Percentiles rank a stretch among this genome's conserved stretches.
These are phyloP conservation scores for Creontiades dilutus DNA, from an alignment of 2,888 invertebrate species.

Conservation along the genomic window DNA sequence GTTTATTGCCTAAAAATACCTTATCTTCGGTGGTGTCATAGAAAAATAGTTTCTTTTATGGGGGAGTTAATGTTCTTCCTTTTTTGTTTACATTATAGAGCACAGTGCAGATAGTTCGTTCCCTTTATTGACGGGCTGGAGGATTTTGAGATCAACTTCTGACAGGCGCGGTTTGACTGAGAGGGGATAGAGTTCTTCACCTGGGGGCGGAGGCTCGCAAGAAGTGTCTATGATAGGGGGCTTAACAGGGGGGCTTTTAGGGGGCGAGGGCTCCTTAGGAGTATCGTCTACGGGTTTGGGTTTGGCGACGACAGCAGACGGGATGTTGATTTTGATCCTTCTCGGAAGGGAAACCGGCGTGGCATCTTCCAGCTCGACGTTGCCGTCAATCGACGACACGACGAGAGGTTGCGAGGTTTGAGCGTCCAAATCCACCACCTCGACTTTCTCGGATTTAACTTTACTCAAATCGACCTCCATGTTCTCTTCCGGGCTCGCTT, in stretches of 20 bases:
- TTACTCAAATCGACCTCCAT: conserved; percentile 70
- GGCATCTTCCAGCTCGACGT: conserved; percentile 84
- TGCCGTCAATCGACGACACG: conserved; percentile 87
- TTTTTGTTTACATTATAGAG: conserved; percentile 86
- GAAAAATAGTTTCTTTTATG: conserved; percentile 57
- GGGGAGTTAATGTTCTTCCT: not conserved
- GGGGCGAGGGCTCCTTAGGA: not conserved
- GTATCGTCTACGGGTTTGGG: conserved; percentile 82
- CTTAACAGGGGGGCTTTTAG: not conserved
- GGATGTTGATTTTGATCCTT: conserved; percentile 90
- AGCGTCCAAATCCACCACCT: conserved; percentile 78
- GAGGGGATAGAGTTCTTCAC: conserved; percentile 78
- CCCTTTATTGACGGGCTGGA: conserved; percentile 87
- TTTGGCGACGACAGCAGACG: conserved; percentile 78
- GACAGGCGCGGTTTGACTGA: conserved; percentile 83
- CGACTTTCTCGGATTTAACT: conserved; percentile 85
- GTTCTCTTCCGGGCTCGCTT: conserved; percentile 76
- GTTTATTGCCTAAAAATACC: conserved; percentile 38
- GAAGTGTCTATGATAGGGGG: not conserved
- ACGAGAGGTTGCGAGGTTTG: conserved; percentile 81
- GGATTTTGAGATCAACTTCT: conserved; percentile 84
- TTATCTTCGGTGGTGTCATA: conserved; percentile 41
- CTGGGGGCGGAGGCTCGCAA: conserved; percentile 81
- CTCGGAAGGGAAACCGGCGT: conserved; percentile 76
- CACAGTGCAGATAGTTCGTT: conserved; percentile 91